Evolutionary conservation across 2,113 vertebrate genomes (phyloP), one percentile per base, ranked within the genome.

Genomic region (Semnornis frantzii): DNA sequence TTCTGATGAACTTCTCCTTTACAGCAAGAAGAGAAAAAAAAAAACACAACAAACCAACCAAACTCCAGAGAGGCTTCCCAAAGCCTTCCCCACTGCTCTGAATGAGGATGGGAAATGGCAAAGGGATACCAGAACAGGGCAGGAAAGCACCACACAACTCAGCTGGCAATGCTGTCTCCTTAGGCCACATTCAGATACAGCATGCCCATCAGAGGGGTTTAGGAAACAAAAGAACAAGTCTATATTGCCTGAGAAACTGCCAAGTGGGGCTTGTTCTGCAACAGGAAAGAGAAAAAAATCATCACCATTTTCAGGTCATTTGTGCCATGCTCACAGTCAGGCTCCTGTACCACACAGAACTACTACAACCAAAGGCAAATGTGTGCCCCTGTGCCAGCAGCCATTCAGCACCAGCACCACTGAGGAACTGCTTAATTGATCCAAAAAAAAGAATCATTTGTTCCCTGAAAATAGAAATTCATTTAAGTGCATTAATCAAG

Each of bases 21-120:
- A 27, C 57, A 34, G n/a, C 10, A 31, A 30, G 44, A 68, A 10
- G 25, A 15, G 46, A 10, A 5, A 20, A 20, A 52, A 52, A 25
- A 52, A 24, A 25, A 24, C 6, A 27, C 14, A 46, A 46, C 18
- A 48, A 52, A 52, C 10, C 24, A 52, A 52, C 21, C 50, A 52
- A 24, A 48, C 50, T 4, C n/a, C 54, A 42, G 30, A 30, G 11
- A 42, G 46, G 37, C 7, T 48, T 82, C 15, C 13, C 65, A 42
- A 52, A 82, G 31, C 28, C 62, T 62, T 75, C 73, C 31, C 25
- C 62, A 34, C 24, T 12, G 6, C 79, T 58, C 87, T 4, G 15
- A 52, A 21, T 1, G 6, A 5, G 0, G 0, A 34, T 3, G 17
- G 4, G 63, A 46, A 76, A 74, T 4, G 1, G 6, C 1, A 42